These are phyloP conservation scores for Anolis sagrei DNA, from an alignment of 2,113 vertebrate species.

Conservation along the genomic window DNA sequence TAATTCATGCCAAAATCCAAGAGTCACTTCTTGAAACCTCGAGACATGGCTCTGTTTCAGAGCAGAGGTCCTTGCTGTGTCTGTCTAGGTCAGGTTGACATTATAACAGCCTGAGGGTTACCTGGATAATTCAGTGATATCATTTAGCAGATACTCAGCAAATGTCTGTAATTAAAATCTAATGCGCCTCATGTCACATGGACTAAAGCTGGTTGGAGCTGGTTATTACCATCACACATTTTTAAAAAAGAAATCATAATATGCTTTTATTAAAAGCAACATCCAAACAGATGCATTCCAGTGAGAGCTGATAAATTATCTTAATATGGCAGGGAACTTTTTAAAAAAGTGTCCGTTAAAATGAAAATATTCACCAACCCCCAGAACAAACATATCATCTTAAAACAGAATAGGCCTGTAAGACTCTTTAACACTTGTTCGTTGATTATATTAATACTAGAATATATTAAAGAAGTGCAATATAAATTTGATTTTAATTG, in stretches of 20 bases:
- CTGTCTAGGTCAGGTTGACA: background rate
- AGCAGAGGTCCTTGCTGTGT: background rate
- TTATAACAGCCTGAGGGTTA: background rate
- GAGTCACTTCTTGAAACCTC: slow-evolving; percentile 14
- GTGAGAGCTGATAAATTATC: background rate
- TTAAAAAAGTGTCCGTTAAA: slow-evolving; percentile 51
- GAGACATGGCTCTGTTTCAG: background rate
- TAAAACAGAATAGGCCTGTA: slow-evolving; percentile 88
- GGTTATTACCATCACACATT: background rate
- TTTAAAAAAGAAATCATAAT: background rate
- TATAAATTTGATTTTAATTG: slow-evolving; percentile 99
- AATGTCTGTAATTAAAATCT: slow-evolving; percentile 36
- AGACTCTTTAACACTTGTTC: slow-evolving; percentile 92
- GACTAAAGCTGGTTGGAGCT: slow-evolving; percentile 24
- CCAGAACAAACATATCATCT: slow-evolving; percentile 79
- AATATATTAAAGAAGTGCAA: slow-evolving; percentile 96
- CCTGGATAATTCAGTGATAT: slow-evolving; percentile 4
- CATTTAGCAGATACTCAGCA: slow-evolving; percentile 16
- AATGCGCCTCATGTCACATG: slow-evolving; percentile 42
- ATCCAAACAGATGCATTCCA: background rate
- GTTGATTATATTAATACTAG: slow-evolving; percentile 95
- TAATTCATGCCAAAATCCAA: background rate
- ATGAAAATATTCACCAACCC: slow-evolving; percentile 63
- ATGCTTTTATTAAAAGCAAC: slow-evolving; percentile 22
- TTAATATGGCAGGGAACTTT: fast-evolving